These are phyloP conservation scores for Philonicus albiceps DNA, from an alignment of 2,888 invertebrate genomes.

Conservation along the genomic window DNA sequence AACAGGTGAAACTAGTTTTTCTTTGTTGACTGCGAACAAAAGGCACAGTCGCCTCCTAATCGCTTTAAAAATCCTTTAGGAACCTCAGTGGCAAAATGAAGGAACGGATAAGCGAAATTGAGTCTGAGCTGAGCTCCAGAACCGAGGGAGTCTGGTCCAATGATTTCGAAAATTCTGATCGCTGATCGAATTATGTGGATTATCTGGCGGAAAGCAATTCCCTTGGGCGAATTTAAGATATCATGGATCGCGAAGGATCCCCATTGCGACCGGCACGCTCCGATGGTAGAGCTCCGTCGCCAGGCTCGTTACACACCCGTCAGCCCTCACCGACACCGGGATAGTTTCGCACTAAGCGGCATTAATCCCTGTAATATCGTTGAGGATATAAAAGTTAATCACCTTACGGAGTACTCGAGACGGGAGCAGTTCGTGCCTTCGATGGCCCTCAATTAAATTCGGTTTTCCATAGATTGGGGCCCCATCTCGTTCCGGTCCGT, in stretches of 20 bases:
- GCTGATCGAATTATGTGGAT: background rate
- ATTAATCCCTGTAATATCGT: slow-evolving; percentile 5
- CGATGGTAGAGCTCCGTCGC: background rate
- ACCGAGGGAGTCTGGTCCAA: background rate
- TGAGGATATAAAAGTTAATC: slow-evolving; percentile 31
- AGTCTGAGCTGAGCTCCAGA: background rate
- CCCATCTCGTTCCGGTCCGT: background rate
- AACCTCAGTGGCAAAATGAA: background rate
- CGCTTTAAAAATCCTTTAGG: background rate
- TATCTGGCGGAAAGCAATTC: background rate
- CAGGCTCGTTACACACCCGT: background rate
- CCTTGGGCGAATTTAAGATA: background rate
- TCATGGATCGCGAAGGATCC: background rate
- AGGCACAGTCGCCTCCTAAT: background rate
- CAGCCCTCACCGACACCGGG: background rate
- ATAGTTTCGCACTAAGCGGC: background rate
- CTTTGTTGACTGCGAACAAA: background rate
- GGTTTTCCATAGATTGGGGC: background rate
- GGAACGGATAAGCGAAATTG: background rate
- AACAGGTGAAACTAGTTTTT: background rate
- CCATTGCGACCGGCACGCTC: background rate
- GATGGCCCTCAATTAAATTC: background rate
- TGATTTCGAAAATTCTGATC: slow-evolving; percentile 8
- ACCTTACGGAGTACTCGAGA: slow-evolving; percentile 8
- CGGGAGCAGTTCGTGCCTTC: background rate